A percentile compares a stretch with the other conserved stretches of the same genome.
Evolutionary conservation across 2,888 invertebrate genomes (phyloP).

Genomic region (Tipula confusa): DNA sequence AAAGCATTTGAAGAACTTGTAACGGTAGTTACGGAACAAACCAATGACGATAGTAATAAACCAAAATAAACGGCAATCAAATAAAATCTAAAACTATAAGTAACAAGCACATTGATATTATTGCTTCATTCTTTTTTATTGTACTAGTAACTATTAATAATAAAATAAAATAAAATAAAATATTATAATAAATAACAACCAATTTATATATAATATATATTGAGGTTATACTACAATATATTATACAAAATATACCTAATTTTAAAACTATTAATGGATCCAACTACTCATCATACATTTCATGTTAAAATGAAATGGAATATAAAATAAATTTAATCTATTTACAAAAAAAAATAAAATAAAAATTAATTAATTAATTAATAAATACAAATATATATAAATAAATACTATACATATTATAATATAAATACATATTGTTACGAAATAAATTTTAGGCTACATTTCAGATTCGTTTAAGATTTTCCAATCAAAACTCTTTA

Average conservation of each 20-base stretch:
- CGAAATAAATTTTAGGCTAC: no score
- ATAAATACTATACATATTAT: conserved; percentile 15
- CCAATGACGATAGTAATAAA: conserved; percentile 46
- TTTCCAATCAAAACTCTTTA: no score
- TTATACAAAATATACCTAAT: conserved; percentile 14
- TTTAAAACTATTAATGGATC: conserved; percentile 25
- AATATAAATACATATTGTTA: not conserved
- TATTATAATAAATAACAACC: not conserved
- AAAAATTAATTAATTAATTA: no score
- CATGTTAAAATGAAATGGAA: not conserved
- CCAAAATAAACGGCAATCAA: not conserved
- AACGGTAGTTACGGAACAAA: conserved; percentile 82
- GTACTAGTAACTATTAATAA: not conserved
- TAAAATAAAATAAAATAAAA: no score
- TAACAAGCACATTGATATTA: conserved; percentile 25
- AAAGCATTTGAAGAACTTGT: conserved; percentile 85
- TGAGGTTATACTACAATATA: conserved; percentile 1
- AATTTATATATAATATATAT: not conserved
- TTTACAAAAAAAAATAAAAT: conserved; percentile 21
- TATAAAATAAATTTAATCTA: conserved; percentile 6
- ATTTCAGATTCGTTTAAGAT: no score
- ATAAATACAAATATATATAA: no score
- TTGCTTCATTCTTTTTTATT: conserved; percentile 12
- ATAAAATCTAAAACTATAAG: not conserved
- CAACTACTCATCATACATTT: not conserved